Evolutionary conservation across 1,140 invertebrate genomes (phyloP), one percentile per base, ranked within the genome.

Genomic region (Drosophila malerkotliana): DNA sequence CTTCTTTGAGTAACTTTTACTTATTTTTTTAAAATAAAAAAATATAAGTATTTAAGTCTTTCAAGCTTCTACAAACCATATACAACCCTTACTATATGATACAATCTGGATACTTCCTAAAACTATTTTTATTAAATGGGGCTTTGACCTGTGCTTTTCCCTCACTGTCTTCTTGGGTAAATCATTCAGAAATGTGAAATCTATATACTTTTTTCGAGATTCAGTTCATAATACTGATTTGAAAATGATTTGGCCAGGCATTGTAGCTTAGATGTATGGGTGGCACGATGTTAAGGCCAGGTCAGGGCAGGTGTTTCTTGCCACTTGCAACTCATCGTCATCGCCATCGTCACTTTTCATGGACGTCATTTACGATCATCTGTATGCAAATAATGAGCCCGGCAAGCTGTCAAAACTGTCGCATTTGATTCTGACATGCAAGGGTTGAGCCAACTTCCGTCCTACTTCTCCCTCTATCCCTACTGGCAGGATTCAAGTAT

Each of bases 401-500:
- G 55, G 77, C 81, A 79, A 72, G 55, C 57, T 85, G 82, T 87
- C 82, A 87, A 81, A 85, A 68, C 82, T 78, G 81, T 87, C 82
- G 73, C 82, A 80, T 71, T 85, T 85, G 81, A 85, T 81, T 85
- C 76, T 73, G 81, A 85, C 69, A 85, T 79, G 73, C 77, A 85
- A 85, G 80, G 80, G 77, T 66, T 56, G 18, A 9, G 60, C 56
- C 4, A 24, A 39, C 12, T 26, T 48, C 12, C 21, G 18, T 6
- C 12, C 21, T 58, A 28, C 58, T n/a, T n/a, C n/a, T 39, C 21
- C 0, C 49, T 8, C 21, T 2, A 21, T 21, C 3, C 21, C 2
- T 21, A 6, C n/a, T 7, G 12, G 14, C 39, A 44, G 41, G 34
- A 10, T 28, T 41, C 26, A 26, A 52, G 63, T 68, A 49, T 63